Conservation (phyloP, 1,140 invertebrate species). For the Sarcophaga peregrina region DNA sequence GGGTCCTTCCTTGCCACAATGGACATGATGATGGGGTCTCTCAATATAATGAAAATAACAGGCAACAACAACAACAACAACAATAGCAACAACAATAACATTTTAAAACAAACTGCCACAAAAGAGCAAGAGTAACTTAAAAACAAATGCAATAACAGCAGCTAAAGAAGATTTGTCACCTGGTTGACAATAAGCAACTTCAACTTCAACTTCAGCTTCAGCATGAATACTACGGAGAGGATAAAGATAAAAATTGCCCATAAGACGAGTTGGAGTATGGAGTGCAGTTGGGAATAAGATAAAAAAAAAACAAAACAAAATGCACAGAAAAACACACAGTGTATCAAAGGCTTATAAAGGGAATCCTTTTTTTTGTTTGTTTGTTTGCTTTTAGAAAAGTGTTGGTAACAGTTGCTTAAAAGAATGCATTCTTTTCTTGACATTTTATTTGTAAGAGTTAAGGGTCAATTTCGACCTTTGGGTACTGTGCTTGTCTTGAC, state of each 20-base stretch:
- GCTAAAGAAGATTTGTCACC: constrained; percentile 47
- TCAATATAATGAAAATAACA: constrained; percentile 35
- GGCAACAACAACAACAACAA: constrained; percentile 29
- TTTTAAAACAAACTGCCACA: not conserved
- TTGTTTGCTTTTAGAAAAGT: no score
- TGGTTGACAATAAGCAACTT: constrained; percentile 46
- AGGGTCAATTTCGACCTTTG: no score
- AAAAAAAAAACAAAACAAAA: not conserved
- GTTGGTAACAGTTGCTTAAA: no score
- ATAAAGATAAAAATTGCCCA: not conserved
- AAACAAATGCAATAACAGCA: constrained; percentile 35
- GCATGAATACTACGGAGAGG: constrained; percentile 15
- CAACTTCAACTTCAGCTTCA: constrained; percentile 34
- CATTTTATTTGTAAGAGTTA: no score
- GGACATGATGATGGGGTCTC: constrained; percentile 38
- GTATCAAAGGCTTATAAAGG: not conserved
- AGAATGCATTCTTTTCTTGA: no score
- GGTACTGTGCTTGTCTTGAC: no score
- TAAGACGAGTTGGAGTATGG: not conserved
- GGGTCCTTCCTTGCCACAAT: constrained; percentile 40
- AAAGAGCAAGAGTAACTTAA: not conserved
- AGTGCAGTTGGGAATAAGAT: not conserved
- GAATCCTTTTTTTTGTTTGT: constrained; percentile 22
- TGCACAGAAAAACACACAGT: no score
- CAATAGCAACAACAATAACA: not conserved